Conservation (phyloP, 2,113 vertebrate genomes). For the Platysteira castanea region DNA sequence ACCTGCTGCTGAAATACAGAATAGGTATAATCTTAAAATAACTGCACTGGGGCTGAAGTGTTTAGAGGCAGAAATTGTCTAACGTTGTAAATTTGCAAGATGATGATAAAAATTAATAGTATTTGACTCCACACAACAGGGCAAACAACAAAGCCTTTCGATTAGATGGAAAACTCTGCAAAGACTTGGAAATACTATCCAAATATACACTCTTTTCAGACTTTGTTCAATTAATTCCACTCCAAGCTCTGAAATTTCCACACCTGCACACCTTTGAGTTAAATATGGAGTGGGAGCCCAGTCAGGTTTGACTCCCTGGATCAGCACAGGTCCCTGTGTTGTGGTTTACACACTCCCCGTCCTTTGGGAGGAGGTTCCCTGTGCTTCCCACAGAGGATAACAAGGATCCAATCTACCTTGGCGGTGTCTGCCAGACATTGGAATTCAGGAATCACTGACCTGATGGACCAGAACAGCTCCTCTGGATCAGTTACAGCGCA, state of each 20-base stretch:
- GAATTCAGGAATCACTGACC: conserved; percentile 20
- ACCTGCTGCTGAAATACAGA: conserved; percentile 73
- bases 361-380: not conserved
- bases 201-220: not conserved
- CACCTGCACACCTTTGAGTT: not conserved
- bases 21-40: not conserved
- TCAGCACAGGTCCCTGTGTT: not conserved
- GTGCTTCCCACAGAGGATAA: not conserved
- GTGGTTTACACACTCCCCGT: not conserved
- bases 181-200: not conserved
- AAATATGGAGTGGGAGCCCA: not conserved
- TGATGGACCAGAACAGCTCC: not conserved
- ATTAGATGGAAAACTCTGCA: not conserved
- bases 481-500: not conserved
- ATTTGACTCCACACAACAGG: not conserved
- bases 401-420: not conserved
- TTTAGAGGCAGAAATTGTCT: not conserved
- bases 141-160: not conserved
- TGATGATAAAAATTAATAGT: not conserved
- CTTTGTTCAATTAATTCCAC: not conserved
- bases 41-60: not conserved
- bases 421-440: not conserved
- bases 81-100: not conserved
- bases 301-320: not conserved
- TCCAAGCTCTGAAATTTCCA: not conserved